Percentiles rank a stretch among this genome's conserved stretches.
phyloP scores from a whole-genome alignment of 2,113 vertebrate genomes.

The Mystacornis crossleyi region DNA sequence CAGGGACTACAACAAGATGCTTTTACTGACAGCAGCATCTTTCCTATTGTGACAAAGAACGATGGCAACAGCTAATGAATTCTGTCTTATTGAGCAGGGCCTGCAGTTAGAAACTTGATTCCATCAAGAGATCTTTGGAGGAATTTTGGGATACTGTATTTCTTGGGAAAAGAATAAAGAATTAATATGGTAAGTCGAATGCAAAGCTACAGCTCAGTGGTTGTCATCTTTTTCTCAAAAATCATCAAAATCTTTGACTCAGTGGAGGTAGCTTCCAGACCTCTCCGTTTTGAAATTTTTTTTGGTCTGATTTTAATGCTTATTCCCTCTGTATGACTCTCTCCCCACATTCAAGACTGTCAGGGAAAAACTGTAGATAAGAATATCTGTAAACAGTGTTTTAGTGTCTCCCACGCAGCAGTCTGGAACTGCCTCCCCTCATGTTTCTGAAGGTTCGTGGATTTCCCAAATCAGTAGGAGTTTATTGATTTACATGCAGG shows the following conservation, averaged over 20 bases:
- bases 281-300: neutral
- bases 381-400: conserved; percentile 34
- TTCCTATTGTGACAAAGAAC: neutral
- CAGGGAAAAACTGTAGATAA: conserved; percentile 1
- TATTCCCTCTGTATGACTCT: neutral
- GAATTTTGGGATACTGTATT: neutral
- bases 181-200: neutral
- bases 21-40: neutral
- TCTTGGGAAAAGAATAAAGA: neutral
- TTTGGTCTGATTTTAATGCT: neutral
- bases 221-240: neutral
- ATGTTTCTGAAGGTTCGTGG: neutral
- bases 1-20: neutral
- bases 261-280: neutral
- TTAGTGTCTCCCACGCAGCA: conserved; percentile 54
- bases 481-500: conserved; percentile 11
- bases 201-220: neutral
- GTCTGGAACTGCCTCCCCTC: conserved; percentile 16
- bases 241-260: neutral
- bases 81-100: neutral
- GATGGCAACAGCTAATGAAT: neutral
- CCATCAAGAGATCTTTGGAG: neutral
- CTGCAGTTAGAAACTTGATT: neutral
- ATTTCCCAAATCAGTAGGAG: conserved; percentile 48
- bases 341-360: neutral